Evolutionary conservation across 2,113 vertebrate genomes (phyloP).

Genomic region (Ovis canadensis): DNA sequence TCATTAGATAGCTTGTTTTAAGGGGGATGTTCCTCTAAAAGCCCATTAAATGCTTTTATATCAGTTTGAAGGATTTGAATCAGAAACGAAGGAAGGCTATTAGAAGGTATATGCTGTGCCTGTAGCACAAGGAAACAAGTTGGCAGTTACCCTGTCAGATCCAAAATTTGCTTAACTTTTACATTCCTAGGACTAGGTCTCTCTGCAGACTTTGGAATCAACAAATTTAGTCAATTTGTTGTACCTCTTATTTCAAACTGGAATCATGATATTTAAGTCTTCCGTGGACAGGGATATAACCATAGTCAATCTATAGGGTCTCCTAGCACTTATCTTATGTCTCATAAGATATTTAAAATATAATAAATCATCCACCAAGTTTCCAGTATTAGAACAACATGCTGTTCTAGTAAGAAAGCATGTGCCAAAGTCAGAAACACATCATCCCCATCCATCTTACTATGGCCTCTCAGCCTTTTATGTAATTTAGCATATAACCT

Average conservation of each 20-base stretch:
- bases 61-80: conserved; percentile 53
- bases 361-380: not conserved
- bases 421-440: not conserved
- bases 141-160: not conserved
- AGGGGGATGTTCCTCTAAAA: conserved; percentile 11
- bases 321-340: not conserved
- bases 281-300: not conserved
- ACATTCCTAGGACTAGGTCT: not conserved
- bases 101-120: not conserved
- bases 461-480: not conserved
- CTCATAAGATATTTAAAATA: not conserved
- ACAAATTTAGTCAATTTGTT: conserved; percentile 40
- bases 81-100: conserved; percentile 44
- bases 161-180: conserved; percentile 42
- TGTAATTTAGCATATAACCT: not conserved
- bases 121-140: not conserved
- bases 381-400: not conserved
- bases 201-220: not conserved
- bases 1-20: conserved; percentile 54
- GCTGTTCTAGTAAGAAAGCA: not conserved
- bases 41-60: conserved; percentile 53
- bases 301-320: not conserved
- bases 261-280: conserved; percentile 22
- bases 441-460: not conserved
- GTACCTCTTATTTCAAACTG: conserved; percentile 31